Evolutionary conservation across 2,888 invertebrate genomes (phyloP), one percentile per base, ranked within the genome.

Genomic region (Hedychridium roseum): DNA sequence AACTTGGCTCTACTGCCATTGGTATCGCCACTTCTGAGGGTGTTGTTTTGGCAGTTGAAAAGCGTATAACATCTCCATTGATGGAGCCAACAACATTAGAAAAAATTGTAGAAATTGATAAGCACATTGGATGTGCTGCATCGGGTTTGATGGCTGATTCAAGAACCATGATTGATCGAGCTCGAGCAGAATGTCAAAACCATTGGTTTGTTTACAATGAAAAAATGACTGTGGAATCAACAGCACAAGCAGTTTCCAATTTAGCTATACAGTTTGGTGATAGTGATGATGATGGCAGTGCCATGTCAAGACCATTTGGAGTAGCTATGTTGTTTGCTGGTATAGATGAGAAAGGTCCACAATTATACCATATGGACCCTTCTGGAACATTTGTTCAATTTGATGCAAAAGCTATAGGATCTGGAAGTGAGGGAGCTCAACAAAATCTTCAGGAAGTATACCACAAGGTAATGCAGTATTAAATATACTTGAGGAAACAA

Each of bases 251-350:
- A 2, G 98, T 99, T 1, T 97, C 98, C 30, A 97, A 98, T 80
- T 82, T 99, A 66, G 98, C 99, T n/a, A 94, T 99, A 73, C 95
- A 97, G 76, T 99, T 99, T 82, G 98, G 99, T 7, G 99, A 99
- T 79, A 97, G 97, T 60, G 97, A 97, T 74, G 92, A 92, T 70
- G 95, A 97, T 79, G 95, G 94, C 54, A 89, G 91, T 11, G 93
- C 92, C 6, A 94, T 94, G 92, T 97, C 97, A 43, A 86, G 99
- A 52, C 99, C 99, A 2, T 99, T 99, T 82, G 99, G 99, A 53
- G 99, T 99, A 12, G 99, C 99, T 14, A 92, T 99, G 76, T 84
- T 99, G 67, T 97, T 99, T 83, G 99, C 97, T 64, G 92, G 91
- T 43, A 87, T 92, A 69, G 98, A 99, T 78, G 91, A 92, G 70